These are phyloP conservation scores for Capreolus pygargus DNA, from an alignment of 2,113 vertebrate species.

Conservation along the genomic window DNA sequence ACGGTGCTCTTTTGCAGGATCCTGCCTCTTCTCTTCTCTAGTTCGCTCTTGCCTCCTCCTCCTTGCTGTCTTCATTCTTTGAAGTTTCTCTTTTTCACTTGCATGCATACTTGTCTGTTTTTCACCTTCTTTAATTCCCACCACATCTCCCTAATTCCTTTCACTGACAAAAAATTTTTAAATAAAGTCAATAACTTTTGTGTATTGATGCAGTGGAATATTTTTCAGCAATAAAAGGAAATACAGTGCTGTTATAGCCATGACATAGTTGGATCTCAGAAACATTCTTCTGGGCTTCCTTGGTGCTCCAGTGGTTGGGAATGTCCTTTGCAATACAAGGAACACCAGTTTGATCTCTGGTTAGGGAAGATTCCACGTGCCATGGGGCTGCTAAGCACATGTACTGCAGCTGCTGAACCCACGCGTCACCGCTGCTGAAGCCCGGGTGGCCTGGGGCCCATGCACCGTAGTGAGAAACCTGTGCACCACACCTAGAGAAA, in stretches of 20 bases:
- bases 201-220: not conserved
- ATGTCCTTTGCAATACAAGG: not conserved
- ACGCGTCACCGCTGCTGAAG: fast-evolving
- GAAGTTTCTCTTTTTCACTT: not conserved
- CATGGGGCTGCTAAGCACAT: not conserved
- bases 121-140: not conserved
- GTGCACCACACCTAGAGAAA: not conserved
- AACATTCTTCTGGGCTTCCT: not conserved
- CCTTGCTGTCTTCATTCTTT: not conserved
- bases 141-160: not conserved
- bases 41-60: not conserved
- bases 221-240: not conserved
- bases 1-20: not conserved
- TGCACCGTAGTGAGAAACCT: not conserved
- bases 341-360: not conserved
- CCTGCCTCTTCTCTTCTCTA: not conserved
- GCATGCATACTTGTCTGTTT: not conserved
- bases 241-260: too few species aligned
- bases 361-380: not conserved
- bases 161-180: not conserved
- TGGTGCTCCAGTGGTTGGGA: not conserved
- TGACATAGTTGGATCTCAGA: not conserved
- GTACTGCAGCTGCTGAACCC: not conserved
- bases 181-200: not conserved
- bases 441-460: not conserved